phyloP scores from a whole-genome alignment of 1,140 invertebrate genomes.

The Hetaerina americana region DNA sequence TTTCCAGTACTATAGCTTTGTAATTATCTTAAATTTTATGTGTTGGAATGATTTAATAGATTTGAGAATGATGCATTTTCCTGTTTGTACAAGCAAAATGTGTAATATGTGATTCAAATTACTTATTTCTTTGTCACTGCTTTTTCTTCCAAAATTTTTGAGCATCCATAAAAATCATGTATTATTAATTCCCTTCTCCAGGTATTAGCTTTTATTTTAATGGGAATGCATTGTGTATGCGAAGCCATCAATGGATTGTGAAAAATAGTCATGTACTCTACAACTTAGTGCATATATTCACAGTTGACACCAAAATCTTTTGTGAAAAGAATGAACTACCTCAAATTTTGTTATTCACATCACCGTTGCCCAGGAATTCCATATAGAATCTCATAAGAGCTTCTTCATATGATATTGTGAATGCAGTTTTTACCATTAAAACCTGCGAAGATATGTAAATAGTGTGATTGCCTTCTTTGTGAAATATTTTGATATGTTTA shows the following conservation, averaged over 20 bases:
- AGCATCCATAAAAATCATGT: too few relatives aligned
- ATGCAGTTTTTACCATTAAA: too few relatives aligned
- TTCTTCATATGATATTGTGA: too few relatives aligned
- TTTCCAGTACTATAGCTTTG: background rate
- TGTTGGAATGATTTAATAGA: background rate
- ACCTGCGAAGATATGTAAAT: background rate
- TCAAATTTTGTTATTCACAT: background rate
- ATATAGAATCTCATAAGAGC: background rate
- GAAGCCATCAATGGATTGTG: too few relatives aligned
- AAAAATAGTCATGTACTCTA: too few relatives aligned
- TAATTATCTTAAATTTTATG: background rate
- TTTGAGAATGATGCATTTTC: background rate
- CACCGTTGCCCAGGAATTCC: background rate
- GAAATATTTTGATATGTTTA: slow-evolving; percentile 1
- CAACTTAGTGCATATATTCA: too few relatives aligned
- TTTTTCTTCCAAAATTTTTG: too few relatives aligned
- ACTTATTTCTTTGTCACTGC: too few relatives aligned
- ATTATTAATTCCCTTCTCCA: too few relatives aligned
- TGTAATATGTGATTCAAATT: too few relatives aligned
- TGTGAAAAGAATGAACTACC: background rate
- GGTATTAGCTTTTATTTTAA: too few relatives aligned
- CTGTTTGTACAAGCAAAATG: background rate
- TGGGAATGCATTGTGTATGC: too few relatives aligned
- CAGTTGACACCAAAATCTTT: background rate
- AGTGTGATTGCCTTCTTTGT: background rate